These are phyloP conservation scores for Plectus sambesii DNA, from an alignment of 1,140 invertebrate species.

Conservation along the genomic window DNA sequence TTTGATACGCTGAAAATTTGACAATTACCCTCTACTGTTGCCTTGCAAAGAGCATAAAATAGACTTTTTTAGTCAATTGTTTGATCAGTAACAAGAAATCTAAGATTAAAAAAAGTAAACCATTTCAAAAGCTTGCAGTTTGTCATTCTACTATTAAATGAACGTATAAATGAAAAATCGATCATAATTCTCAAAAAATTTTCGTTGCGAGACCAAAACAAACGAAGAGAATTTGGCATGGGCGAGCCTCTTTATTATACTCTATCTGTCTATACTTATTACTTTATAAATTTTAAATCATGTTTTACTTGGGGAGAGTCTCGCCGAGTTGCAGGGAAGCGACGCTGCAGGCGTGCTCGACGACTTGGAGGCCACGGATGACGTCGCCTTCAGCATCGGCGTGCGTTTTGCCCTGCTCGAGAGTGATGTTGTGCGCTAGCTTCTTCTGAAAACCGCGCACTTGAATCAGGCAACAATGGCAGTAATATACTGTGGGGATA, in stretches of 20 bases:
- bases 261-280: conserved; percentile 71
- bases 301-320: conserved; percentile 63
- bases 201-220: no score
- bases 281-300: conserved; percentile 87
- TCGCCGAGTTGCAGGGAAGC: conserved; percentile 71
- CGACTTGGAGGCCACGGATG: conserved; percentile 78
- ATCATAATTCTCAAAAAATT: no score
- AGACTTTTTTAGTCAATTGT: background rate
- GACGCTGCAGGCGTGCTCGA: conserved; percentile 83
- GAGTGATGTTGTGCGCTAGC: conserved; percentile 75
- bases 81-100: background rate
- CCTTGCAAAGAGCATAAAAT: conserved; percentile 64
- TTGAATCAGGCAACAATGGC: background rate
- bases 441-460: conserved; percentile 57
- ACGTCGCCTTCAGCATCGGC: conserved; percentile 93
- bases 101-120: no score
- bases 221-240: no score
- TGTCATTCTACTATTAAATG: no score
- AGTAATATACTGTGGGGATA: conserved; percentile 2
- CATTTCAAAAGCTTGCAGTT: no score
- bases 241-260: no score
- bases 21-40: conserved; percentile 70
- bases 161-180: no score
- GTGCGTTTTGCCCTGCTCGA: conserved; percentile 90
- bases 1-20: conserved; percentile 60